A percentile compares a stretch with the other conserved stretches of the same genome.
These are phyloP conservation scores for Brachypalpus laphriformis DNA, from an alignment of 2,888 invertebrate species.

Conservation along the genomic window DNA sequence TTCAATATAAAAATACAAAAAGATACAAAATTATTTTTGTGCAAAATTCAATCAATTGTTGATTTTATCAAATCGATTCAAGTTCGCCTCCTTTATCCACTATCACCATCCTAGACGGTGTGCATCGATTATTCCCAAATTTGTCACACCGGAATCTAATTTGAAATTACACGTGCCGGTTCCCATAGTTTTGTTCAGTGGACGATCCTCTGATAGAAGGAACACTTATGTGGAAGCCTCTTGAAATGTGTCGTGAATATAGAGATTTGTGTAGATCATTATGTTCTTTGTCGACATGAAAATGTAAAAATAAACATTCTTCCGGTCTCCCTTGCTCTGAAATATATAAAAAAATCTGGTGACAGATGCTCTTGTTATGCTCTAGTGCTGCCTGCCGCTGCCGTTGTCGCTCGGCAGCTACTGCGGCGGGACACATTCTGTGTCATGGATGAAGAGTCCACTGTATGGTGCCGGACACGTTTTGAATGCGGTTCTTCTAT, in stretches of 20 bases:
- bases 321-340: constrained; percentile 25
- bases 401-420: not conserved
- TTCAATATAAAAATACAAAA: not conserved
- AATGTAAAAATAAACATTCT: constrained; percentile 61
- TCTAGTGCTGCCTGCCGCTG: constrained; percentile 10
- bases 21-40: not conserved
- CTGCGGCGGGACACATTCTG: not conserved
- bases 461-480: constrained; percentile 5
- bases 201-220: not conserved
- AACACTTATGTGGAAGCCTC: not conserved
- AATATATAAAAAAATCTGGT: not conserved
- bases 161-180: not conserved
- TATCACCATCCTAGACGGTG: not conserved
- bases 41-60: not conserved
- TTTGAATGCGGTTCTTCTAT: not conserved
- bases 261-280: constrained; percentile 17
- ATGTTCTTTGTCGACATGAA: constrained; percentile 6
- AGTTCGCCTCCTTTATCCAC: not conserved
- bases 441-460: constrained; percentile 14
- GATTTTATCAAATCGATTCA: constrained; percentile 5
- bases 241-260: constrained; percentile 16
- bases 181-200: not conserved
- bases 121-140: constrained; percentile 52
- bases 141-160: not conserved
- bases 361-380: constrained; percentile 59